Base-by-base conservation (phyloP, 2,888 invertebrate genomes). In the Spodoptera littoralis region DNA sequence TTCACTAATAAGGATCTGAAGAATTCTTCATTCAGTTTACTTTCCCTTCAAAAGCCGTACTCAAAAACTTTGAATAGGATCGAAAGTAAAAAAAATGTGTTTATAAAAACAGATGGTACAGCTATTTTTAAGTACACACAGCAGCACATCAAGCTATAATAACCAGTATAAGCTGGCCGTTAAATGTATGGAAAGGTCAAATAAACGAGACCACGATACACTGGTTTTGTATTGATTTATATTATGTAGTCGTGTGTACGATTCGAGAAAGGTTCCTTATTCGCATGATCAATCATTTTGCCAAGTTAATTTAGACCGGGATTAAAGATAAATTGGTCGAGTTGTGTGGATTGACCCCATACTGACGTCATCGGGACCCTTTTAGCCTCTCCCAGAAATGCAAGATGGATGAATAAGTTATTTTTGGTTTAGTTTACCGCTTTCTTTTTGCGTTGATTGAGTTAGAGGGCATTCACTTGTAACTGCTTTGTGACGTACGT, bases 251-350 rank as follows among this genome's bases (percentile, higher is more conserved):
- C 27, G 27, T 27, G 5, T 27, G 27, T 27, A 36, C 18, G 18
- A 12, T 44, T 43, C 11, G 24, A 45, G 22, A 43, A 45, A 60
- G 41, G 41, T 45, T 18, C 2, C 41, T 4, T 47, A 43, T 47
- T 41, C 13, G 36, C n/a, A 30, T 24, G 52, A 60, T 67, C 68
- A 49, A 67, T 67, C 48, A 60, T 49, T 67, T 66, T 60, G 18
- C 48, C 42, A 67, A 46, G 49, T 50, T 66, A 68, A 54, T 68
- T 66, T 49, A 11, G 30, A 3, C 41, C n/a, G 22, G 52, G 22
- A 53, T 65, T 42, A 53, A 11, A 60, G 13, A 53, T 66, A 60
- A 45, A 49, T 53, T 67, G 30, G 52, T 42, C 12, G 45, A 9
- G 42, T 49, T 60, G 11, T 36, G 30, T 12, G 42, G 6, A 43